Evolutionary conservation across 1,140 invertebrate species (phyloP).

Genomic region (Melanaphis sacchari): DNA sequence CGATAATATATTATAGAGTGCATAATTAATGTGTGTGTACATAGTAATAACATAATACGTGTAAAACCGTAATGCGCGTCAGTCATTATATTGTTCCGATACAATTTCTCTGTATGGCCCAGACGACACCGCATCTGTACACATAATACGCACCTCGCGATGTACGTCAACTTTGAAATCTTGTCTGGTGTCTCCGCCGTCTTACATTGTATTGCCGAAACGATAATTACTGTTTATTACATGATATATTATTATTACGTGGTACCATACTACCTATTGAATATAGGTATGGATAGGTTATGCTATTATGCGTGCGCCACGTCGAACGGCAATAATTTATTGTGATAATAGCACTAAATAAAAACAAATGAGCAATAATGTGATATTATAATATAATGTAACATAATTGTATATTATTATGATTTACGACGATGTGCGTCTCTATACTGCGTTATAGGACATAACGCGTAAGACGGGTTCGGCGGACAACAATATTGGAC

Average conservation of each 20-base stretch:
- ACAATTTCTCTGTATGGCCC: neutral
- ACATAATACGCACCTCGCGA: neutral
- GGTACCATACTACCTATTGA: no score
- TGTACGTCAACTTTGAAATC: neutral
- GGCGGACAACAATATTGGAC: no score
- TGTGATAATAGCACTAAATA: neutral
- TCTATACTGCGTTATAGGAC: no score
- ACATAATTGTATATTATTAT: neutral
- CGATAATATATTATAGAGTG: neutral
- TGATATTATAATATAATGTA: neutral
- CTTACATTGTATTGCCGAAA: neutral
- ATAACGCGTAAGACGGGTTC: no score
- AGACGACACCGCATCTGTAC: neutral
- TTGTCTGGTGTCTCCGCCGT: neutral
- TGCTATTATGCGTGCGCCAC: no score
- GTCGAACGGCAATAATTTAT: neutral
- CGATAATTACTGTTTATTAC: neutral
- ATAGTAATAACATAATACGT: no score
- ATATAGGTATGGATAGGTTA: neutral
- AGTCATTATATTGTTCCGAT: neutral
- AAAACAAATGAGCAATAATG: no score
- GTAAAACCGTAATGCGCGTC: neutral
- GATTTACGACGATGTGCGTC: neutral
- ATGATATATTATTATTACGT: no score
- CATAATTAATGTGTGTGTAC: neutral